Evolutionary conservation across 2,888 invertebrate species (phyloP).

Genomic region (Alitta virens): DNA sequence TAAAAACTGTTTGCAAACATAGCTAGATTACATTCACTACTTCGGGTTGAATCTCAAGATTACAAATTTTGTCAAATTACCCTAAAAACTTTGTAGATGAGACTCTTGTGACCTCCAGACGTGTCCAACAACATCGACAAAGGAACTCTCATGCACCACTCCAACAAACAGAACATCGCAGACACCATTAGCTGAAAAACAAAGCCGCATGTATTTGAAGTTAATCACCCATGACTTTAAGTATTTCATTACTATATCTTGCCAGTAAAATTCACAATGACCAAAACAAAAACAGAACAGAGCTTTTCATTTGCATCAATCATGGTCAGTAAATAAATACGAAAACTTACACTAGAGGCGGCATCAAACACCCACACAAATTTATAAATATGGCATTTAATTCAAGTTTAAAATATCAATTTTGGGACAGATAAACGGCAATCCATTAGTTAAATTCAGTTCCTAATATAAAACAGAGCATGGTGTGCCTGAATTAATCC

Average conservation of each 20-base stretch:
- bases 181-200: conserved; percentile 70
- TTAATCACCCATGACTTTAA: neutral
- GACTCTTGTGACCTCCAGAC: conserved; percentile 43
- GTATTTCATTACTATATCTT: neutral
- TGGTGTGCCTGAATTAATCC: too few species aligned
- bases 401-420: too few species aligned
- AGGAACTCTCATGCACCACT: conserved; percentile 85
- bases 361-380: neutral
- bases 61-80: too few species aligned
- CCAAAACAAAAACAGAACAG: neutral
- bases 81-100: conserved; percentile 51
- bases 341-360: neutral
- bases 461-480: too few species aligned
- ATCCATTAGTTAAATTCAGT: too few species aligned
- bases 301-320: neutral
- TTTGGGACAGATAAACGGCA: too few species aligned
- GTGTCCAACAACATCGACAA: conserved; percentile 61
- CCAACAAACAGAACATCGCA: conserved; percentile 83
- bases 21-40: too few species aligned
- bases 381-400: too few species aligned
- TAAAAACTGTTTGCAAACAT: too few species aligned
- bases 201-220: neutral
- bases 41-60: too few species aligned
- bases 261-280: neutral
- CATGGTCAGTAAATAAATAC: too few species aligned